Conservation (phyloP, 2,888 invertebrate species). For the Rhamphomyia laevipes region DNA sequence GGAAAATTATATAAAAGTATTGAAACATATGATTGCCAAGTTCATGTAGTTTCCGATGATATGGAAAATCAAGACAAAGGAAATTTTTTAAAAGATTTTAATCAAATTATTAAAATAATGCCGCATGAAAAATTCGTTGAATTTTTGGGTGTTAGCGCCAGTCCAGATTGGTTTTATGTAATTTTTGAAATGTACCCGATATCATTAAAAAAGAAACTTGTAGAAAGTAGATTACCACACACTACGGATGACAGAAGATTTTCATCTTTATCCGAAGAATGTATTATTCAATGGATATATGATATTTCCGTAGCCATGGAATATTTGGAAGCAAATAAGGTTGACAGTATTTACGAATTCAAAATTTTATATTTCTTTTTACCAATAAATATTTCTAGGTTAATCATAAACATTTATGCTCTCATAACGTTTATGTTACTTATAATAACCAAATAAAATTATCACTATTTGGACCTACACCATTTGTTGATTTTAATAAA, state of each 20-base stretch:
- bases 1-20: constrained; percentile 48
- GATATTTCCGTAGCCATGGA: constrained; percentile 62
- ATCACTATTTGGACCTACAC: constrained; percentile 61
- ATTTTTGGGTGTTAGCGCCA: constrained; percentile 70
- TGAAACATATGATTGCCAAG: constrained; percentile 36
- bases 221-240: constrained; percentile 44
- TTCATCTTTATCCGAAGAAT: constrained; percentile 49
- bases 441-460: constrained; percentile 58
- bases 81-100: constrained; percentile 56
- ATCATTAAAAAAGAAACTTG: constrained; percentile 56
- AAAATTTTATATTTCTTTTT: background rate
- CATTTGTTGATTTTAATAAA: constrained; percentile 49
- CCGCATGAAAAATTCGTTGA: constrained; percentile 60
- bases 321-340: constrained; percentile 51
- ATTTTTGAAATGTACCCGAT: constrained; percentile 57
- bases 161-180: constrained; percentile 59
- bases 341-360: constrained; percentile 15
- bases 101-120: constrained; percentile 55
- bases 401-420: constrained; percentile 60
- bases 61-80: constrained; percentile 37
- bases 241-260: constrained; percentile 34
- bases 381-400: constrained; percentile 36
- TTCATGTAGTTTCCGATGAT: constrained; percentile 53
- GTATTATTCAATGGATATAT: constrained; percentile 49
- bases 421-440: constrained; percentile 57